phyloP scores from a whole-genome alignment of 2,113 vertebrate genomes.

The Rhinopomastus cyanomelas region DNA sequence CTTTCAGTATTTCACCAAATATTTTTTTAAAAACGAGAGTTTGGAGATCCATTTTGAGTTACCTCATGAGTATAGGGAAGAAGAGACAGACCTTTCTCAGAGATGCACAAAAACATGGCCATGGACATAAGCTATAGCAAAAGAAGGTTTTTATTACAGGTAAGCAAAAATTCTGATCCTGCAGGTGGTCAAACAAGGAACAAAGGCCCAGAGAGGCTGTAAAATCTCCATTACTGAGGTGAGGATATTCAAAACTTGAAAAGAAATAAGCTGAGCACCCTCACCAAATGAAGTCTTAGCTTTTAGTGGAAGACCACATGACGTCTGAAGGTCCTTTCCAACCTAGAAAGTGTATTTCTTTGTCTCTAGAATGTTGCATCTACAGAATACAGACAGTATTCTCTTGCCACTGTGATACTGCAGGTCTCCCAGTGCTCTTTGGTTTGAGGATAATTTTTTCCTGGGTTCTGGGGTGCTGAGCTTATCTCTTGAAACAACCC shows the following conservation, averaged over 20 bases:
- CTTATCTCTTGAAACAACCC: not conserved
- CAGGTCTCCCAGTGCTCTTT: not conserved
- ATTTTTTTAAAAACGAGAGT: not conserved
- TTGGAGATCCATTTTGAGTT: not conserved
- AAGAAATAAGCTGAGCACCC: not conserved
- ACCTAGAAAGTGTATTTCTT: not conserved
- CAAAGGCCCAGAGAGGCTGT: not conserved
- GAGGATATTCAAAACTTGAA: not conserved
- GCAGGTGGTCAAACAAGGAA: not conserved
- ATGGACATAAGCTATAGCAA: not conserved
- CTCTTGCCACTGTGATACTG: not conserved
- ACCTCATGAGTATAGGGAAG: not conserved
- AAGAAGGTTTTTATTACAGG: not conserved
- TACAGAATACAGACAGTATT: not conserved
- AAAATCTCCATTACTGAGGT: not conserved
- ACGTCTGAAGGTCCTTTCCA: not conserved
- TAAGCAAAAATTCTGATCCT: not conserved
- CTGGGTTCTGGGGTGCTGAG: not conserved
- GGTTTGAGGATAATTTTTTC: not conserved
- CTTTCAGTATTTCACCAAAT: not conserved
- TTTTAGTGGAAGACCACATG: not conserved
- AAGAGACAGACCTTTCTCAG: fast-evolving
- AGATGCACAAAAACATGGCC: not conserved
- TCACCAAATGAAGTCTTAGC: not conserved
- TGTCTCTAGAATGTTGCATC: not conserved